Evolutionary conservation across 2,797 vertebrate species (phyloP).

Genomic region (Onychomys torridus): DNA sequence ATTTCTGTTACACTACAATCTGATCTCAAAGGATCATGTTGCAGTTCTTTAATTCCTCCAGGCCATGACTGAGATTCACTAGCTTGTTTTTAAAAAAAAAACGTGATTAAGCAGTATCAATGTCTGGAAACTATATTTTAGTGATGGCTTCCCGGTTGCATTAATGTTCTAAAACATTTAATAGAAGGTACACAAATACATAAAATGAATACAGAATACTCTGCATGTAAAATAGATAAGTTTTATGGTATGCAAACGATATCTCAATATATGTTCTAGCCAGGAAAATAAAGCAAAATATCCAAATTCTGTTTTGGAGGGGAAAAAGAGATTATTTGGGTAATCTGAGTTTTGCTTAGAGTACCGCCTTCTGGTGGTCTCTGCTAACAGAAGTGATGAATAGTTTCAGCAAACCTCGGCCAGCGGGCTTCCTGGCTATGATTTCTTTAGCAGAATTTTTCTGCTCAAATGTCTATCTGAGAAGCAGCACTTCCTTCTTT

Average conservation of each 20-base stretch:
- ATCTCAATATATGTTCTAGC: not conserved
- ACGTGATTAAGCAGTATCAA: not conserved
- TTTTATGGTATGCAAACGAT: conserved; percentile 20
- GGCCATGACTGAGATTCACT: not conserved
- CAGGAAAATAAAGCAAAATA: conserved; percentile 21
- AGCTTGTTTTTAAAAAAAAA: not conserved
- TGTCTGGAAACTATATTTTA: not conserved
- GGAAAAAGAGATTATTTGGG: not conserved
- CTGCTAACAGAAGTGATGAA: not conserved
- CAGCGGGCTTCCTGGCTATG: not conserved
- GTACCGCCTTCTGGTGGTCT: not conserved
- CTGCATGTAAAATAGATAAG: not conserved
- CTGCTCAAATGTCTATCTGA: not conserved
- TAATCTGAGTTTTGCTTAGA: not conserved
- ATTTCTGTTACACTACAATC: not conserved
- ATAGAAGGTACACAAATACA: not conserved
- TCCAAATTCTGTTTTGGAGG: not conserved
- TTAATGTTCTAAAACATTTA: conserved; percentile 1
- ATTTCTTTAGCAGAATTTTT: not conserved
- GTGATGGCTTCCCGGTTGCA: not conserved
- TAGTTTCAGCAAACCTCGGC: not conserved
- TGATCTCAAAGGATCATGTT: not conserved
- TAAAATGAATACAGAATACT: not conserved
- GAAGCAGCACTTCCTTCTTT: not conserved
- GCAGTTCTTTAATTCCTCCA: not conserved